These are phyloP conservation scores for Maniola jurtina DNA, from an alignment of 1,140 invertebrate genomes.

Conservation along the genomic window DNA sequence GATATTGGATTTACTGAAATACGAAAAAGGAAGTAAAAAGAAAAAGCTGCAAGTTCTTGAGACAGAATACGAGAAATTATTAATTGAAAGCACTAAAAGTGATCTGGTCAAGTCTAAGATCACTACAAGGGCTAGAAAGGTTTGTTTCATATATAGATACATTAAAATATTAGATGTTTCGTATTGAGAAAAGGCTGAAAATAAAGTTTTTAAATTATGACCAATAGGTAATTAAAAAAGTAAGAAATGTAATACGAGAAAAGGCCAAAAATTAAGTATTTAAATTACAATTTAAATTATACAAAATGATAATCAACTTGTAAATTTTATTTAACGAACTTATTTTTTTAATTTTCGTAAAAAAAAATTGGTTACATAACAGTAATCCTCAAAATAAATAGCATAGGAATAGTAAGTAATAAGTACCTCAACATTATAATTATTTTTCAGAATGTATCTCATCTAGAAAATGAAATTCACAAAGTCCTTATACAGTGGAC, in stretches of 20 bases:
- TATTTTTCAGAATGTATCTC: conserved; percentile 82
- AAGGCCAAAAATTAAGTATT: too few relatives aligned
- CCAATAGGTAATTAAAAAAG: too few relatives aligned
- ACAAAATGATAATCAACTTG: too few relatives aligned
- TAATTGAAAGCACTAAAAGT: conserved; percentile 68
- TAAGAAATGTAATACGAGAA: too few relatives aligned
- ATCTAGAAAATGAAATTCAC: conserved; percentile 87
- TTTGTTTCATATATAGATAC: conserved; percentile 21
- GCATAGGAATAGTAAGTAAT: neutral
- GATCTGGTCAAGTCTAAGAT: conserved; percentile 75
- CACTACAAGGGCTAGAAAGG: conserved; percentile 65
- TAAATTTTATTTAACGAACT: too few relatives aligned
- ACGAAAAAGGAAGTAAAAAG: conserved; percentile 82
- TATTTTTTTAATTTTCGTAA: too few relatives aligned
- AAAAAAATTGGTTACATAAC: too few relatives aligned
- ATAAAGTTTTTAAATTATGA: too few relatives aligned
- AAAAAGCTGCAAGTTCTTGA: conserved; percentile 78
- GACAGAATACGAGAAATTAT: conserved; percentile 80
- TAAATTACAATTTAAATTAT: too few relatives aligned
- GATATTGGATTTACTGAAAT: conserved; percentile 85
- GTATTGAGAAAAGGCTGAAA: too few relatives aligned
- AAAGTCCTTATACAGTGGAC: conserved; percentile 87
- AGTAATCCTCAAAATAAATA: too few relatives aligned
- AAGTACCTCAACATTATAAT: neutral
- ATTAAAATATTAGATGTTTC: too few relatives aligned